Evolutionary conservation across 2,113 vertebrate species (phyloP).

Genomic region (Pomatorhinus ruficollis): DNA sequence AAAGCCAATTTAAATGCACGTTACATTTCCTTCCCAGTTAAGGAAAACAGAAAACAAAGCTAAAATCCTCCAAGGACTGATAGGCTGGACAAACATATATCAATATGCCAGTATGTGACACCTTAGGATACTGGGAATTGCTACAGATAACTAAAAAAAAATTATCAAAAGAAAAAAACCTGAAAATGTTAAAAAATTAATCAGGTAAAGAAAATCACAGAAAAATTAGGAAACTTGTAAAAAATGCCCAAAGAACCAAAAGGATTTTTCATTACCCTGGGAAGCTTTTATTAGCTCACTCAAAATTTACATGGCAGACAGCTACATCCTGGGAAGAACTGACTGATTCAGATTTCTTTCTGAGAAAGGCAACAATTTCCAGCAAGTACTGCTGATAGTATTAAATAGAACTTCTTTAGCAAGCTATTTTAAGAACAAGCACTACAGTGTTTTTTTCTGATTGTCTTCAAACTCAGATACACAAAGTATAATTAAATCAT

Average conservation of each 20-base stretch:
- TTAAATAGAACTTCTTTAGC: not conserved
- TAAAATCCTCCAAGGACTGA: not conserved
- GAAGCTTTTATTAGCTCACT: not conserved
- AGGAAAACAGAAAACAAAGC: not conserved
- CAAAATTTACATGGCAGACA: not conserved
- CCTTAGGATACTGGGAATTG: not conserved
- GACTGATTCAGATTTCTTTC: not conserved
- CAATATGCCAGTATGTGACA: fast-evolving
- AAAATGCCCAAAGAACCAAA: not conserved
- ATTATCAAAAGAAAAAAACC: not conserved
- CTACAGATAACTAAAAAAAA: not conserved
- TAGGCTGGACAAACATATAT: not conserved
- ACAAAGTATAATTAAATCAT: not conserved
- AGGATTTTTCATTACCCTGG: not conserved
- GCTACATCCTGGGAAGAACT: not conserved
- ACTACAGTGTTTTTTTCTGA: not conserved
- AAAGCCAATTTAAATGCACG: not conserved
- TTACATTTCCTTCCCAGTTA: not conserved
- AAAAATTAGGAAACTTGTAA: not conserved
- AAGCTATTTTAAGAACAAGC: not conserved
- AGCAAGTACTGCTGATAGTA: not conserved
- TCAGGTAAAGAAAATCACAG: not conserved
- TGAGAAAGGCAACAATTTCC: not conserved
- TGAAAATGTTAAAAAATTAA: not conserved
- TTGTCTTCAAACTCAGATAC: not conserved